Conservation (phyloP, 2,888 invertebrate genomes). For the Candidula unifasciata region DNA sequence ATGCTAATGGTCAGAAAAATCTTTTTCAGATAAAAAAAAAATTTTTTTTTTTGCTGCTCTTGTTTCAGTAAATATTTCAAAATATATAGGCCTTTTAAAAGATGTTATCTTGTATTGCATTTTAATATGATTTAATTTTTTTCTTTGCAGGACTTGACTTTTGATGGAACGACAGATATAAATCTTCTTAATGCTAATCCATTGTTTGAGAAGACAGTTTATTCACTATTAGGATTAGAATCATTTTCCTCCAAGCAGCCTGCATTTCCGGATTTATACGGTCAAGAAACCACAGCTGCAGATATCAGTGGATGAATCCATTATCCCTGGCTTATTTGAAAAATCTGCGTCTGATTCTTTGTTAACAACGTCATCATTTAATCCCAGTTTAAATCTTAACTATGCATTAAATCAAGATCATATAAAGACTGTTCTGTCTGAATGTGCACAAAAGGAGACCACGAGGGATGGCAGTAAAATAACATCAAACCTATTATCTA, state of each 20-base stretch:
- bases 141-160: conserved; percentile 44
- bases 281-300: conserved; percentile 18
- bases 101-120: neutral
- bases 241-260: neutral
- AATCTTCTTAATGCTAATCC: conserved; percentile 2
- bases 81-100: neutral
- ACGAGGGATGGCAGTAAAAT: neutral
- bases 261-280: neutral
- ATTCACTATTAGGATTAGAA: neutral
- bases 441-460: neutral
- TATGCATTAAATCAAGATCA: conserved; percentile 18
- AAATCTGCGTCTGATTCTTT: conserved; percentile 4
- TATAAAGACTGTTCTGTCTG: neutral
- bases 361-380: neutral
- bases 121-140: conserved; percentile 7
- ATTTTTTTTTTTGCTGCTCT: too few relatives aligned
- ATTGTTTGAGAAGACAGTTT: neutral
- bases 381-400: neutral
- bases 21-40: too few relatives aligned
- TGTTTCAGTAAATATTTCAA: too few relatives aligned
- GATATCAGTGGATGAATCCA: neutral
- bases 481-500: neutral
- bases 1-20: too few relatives aligned
- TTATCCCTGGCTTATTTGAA: conserved; percentile 34
- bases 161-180: conserved; percentile 43